phyloP scores from a whole-genome alignment of 2,113 vertebrate genomes.

The Cheirogaleus medius region DNA sequence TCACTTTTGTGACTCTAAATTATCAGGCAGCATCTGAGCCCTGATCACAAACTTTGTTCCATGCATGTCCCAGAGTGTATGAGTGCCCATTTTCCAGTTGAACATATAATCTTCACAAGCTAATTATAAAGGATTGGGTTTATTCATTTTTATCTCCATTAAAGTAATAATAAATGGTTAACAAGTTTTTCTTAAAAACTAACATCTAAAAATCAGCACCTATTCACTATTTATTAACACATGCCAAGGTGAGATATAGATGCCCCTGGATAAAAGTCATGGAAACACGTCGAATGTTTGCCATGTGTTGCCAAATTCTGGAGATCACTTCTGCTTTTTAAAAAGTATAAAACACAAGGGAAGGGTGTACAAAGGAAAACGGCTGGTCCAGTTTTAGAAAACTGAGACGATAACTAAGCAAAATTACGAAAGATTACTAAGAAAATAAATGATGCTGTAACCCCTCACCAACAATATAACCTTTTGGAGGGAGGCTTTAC shows the following conservation, averaged over 20 bases:
- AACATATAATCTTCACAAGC: not conserved
- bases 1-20: constrained; percentile 36
- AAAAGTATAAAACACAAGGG: not conserved
- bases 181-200: constrained; percentile 10
- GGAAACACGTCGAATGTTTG: not conserved
- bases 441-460: not conserved
- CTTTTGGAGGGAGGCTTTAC: not conserved
- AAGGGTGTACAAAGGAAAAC: not conserved
- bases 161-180: not conserved
- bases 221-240: not conserved
- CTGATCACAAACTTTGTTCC: not conserved
- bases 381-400: not conserved
- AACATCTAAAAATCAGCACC: not conserved
- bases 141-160: not conserved
- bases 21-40: not conserved
- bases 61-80: not conserved
- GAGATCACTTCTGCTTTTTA: not conserved
- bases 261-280: not conserved
- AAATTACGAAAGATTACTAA: not conserved
- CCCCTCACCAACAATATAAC: not conserved
- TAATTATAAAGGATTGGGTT: not conserved
- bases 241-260: not conserved
- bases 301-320: not conserved
- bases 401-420: not conserved
- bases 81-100: not conserved